Evolutionary conservation across 2,797 vertebrate genomes (phyloP).

Genomic region (Rallus crepitans): DNA sequence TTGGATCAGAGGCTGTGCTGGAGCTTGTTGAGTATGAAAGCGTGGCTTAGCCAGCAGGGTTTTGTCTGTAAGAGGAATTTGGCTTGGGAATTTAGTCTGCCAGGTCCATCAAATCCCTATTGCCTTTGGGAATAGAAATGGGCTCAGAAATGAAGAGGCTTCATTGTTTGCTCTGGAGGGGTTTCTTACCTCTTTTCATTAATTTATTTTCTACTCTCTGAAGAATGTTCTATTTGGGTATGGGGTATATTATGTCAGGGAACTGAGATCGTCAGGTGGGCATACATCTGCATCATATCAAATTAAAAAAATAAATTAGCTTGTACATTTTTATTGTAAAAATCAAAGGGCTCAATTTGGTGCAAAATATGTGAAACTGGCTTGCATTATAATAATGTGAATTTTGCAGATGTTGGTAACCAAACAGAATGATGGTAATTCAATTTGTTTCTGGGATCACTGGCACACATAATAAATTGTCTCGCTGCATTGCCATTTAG

Average conservation of each 20-base stretch:
- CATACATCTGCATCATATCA: neutral
- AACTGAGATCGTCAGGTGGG: neutral
- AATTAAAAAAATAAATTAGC: neutral
- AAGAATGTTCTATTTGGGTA: neutral
- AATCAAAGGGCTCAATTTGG: neutral
- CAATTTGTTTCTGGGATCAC: slow-evolving; percentile 17
- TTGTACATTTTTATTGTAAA: neutral
- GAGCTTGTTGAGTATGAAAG: slow-evolving; percentile 29
- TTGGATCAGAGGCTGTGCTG: slow-evolving; percentile 42
- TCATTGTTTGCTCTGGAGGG: slow-evolving; percentile 25
- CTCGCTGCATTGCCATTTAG: neutral
- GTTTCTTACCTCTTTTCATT: neutral
- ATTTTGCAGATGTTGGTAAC: neutral
- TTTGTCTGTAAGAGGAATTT: slow-evolving; percentile 48
- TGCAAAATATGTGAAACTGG: neutral
- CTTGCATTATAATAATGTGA: neutral
- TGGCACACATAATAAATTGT: neutral
- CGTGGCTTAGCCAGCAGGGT: slow-evolving; percentile 35
- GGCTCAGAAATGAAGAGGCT: slow-evolving; percentile 23
- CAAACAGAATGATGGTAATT: slow-evolving; percentile 5
- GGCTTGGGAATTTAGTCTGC: slow-evolving; percentile 57
- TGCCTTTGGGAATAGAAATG: slow-evolving; percentile 25
- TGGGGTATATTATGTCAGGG: neutral
- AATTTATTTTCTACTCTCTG: slow-evolving; percentile 3
- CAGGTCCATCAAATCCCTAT: slow-evolving; percentile 34